These are phyloP conservation scores for Alouatta palliata DNA, from an alignment of 2,113 vertebrate genomes.

Conservation along the genomic window DNA sequence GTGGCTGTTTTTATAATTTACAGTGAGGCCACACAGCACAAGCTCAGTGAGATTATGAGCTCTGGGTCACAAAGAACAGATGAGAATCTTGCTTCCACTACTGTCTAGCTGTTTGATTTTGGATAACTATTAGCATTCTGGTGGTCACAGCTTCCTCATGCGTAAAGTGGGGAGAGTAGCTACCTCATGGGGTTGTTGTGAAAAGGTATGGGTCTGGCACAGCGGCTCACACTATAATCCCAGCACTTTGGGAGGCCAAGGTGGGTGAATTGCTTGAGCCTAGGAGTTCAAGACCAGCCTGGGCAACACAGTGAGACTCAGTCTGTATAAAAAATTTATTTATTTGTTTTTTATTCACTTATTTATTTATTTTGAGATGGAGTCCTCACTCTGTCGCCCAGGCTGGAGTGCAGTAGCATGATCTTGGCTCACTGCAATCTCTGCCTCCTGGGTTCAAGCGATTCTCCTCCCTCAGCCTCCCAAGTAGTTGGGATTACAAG, in stretches of 20 bases:
- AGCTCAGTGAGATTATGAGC: neutral
- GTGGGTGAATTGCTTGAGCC: neutral
- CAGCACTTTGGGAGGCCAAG: neutral
- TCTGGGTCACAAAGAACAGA: neutral
- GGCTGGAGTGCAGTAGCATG: no score
- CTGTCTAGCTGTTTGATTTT: neutral
- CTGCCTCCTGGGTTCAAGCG: no score
- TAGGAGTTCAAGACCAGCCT: neutral
- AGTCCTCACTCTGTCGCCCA: no score
- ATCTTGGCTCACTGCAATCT: no score
- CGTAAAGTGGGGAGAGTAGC: no score
- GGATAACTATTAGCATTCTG: neutral
- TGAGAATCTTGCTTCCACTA: accelerated
- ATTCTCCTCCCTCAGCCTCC: no score
- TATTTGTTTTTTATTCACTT: no score
- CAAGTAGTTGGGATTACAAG: no score
- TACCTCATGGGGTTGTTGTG: neutral
- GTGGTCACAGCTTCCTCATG: neutral
- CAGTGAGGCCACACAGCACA: neutral
- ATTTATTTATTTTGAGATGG: no score
- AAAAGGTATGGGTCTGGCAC: neutral
- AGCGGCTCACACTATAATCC: neutral
- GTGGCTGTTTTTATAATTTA: neutral
- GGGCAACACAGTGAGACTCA: neutral
- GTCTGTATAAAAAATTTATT: neutral